Base-by-base conservation (phyloP, 2,113 vertebrate species). In the Gymnogyps californianus region DNA sequence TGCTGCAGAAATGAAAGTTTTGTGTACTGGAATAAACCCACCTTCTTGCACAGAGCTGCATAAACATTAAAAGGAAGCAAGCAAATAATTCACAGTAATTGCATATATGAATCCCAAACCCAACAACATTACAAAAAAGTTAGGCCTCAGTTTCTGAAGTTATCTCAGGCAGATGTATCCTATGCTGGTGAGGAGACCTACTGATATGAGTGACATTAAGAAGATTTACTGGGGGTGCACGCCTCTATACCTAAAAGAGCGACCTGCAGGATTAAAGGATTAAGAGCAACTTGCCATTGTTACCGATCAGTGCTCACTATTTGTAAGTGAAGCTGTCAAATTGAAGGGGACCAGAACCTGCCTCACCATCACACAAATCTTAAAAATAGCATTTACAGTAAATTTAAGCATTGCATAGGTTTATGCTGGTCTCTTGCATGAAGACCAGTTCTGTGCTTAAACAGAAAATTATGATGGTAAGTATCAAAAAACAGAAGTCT, bases 1-100 rank as follows among this genome's bases (percentile, higher is more conserved):
- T 36, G 77, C 80, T 80, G 42, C 34, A 89, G 81, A 87, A 79
- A 89, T 74, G 25, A 26, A 92, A 91, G 38, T 46, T 74, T 70
- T 18, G 66, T 16, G 42, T 40, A 71, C 22, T 62, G 38, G 42
- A 94, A 90, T 64, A 87, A 96, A 95, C 29, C 11, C 29, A 83
- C 14, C 25, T 57, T 77, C 51, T 94, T 62, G 13, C 46, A 70
- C 36, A 87, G 65, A 57, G 46, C 44, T 72, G 26, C 29, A 4
- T 54, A 69, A 89, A 79, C 34, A 64, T 36, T n/a, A 72, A 51
- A 70, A 34, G 29, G 49, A 57, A 77, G 36, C 21, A 66, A 85
- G 78, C 21, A 83, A 87, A 61, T 44, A 54, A 61, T 52, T 87
- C 49, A 64, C 2, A 3, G 34, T 38, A 88, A 85, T 20, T 69